phyloP scores from a whole-genome alignment of 1,140 invertebrate species.

The Zelostemma sp. region DNA sequence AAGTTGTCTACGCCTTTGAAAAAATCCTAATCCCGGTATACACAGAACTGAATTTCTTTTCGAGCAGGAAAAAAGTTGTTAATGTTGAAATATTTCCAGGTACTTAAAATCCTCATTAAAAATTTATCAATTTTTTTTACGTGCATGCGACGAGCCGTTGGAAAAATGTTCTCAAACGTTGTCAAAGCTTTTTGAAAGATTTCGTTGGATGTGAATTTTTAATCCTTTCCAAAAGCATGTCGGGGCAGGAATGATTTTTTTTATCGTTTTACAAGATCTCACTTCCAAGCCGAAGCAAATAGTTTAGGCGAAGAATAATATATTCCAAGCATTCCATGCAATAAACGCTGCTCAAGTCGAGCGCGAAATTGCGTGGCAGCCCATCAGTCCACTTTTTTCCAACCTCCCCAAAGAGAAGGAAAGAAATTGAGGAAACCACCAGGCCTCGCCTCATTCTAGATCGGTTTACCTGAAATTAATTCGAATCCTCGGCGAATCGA shows the following conservation, averaged over 20 bases:
- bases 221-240: too few relatives aligned
- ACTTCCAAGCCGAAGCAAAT: conserved; percentile 10
- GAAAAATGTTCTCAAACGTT: neutral
- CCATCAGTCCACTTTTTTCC: conserved; percentile 37
- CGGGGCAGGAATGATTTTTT: too few relatives aligned
- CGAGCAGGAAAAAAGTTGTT: too few relatives aligned
- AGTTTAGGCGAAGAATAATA: conserved; percentile 32
- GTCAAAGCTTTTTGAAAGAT: neutral
- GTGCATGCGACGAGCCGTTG: too few relatives aligned
- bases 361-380: conserved; percentile 43
- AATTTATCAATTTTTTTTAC: too few relatives aligned
- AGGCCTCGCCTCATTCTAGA: conserved; percentile 35
- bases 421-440: conserved; percentile 1
- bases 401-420: neutral
- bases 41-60: too few relatives aligned
- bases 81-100: too few relatives aligned
- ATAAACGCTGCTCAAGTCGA: conserved; percentile 46
- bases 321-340: conserved; percentile 43
- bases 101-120: too few relatives aligned
- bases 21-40: too few relatives aligned
- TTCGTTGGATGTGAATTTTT: too few relatives aligned
- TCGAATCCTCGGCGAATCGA: conserved; percentile 39
- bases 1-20: neutral
- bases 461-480: conserved; percentile 49
- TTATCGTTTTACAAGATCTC: too few relatives aligned